Evolutionary conservation across 2,113 vertebrate genomes (phyloP).

Genomic region (Equus przewalskii): DNA sequence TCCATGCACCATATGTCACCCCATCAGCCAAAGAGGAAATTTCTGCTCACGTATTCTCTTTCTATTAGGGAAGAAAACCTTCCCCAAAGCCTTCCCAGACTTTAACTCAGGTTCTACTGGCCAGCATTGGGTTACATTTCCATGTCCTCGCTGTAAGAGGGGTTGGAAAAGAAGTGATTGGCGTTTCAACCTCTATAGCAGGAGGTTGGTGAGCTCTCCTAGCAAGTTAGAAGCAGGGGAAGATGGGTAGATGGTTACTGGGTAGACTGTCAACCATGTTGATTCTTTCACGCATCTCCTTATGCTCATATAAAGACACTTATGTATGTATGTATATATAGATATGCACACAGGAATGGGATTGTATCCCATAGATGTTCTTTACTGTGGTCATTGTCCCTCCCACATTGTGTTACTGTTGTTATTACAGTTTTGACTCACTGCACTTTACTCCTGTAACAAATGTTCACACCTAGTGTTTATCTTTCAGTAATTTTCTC

Average conservation of each 20-base stretch:
- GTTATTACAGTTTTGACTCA: not conserved
- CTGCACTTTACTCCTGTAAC: not conserved
- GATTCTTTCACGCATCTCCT: not conserved
- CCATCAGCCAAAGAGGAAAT: not conserved
- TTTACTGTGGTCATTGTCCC: not conserved
- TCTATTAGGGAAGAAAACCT: not conserved
- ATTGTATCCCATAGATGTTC: too few species aligned
- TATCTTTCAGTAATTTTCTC: not conserved
- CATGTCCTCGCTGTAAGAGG: not conserved
- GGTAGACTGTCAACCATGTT: not conserved
- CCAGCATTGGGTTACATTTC: not conserved
- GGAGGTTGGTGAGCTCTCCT: not conserved
- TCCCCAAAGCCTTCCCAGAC: not conserved
- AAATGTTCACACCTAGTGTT: not conserved
- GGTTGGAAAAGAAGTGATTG: not conserved
- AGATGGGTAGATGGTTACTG: not conserved
- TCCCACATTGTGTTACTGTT: not conserved
- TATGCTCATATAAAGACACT: not conserved
- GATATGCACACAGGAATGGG: not conserved
- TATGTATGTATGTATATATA: not conserved
- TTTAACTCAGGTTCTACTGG: not conserved
- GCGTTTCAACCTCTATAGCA: not conserved
- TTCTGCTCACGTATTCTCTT: not conserved
- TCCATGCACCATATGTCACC: rapidly evolving
- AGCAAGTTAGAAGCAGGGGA: not conserved